Percentiles rank a stretch among this genome's conserved stretches.
Evolutionary conservation across 2,797 vertebrate genomes (phyloP).

Genomic region (Intellagama lesueurii): DNA sequence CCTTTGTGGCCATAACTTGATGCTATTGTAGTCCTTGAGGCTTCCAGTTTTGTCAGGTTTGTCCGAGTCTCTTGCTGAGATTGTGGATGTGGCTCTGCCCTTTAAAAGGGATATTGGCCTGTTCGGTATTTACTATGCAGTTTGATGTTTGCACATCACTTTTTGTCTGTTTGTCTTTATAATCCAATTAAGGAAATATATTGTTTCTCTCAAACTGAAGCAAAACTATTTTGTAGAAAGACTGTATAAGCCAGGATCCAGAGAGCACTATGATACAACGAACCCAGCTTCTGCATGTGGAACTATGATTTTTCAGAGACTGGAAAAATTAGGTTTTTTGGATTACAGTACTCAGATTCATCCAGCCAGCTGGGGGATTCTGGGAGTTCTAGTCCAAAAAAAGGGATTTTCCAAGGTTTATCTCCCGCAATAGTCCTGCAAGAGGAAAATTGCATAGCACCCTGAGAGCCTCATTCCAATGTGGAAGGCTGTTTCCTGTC

Average conservation of each 20-base stretch:
- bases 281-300: neutral
- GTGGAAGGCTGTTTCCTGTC: constrained; percentile 4
- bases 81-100: constrained; percentile 77
- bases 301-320: neutral
- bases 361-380: too few relatives aligned
- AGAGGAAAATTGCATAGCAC: neutral
- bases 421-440: neutral
- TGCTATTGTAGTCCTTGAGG: constrained; percentile 60
- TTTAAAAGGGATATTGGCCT: constrained; percentile 74
- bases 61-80: constrained; percentile 74
- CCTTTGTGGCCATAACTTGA: constrained; percentile 68
- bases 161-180: constrained; percentile 60
- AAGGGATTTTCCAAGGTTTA: neutral
- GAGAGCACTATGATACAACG: neutral
- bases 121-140: constrained; percentile 93
- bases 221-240: constrained; percentile 46
- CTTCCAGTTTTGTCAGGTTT: constrained; percentile 77
- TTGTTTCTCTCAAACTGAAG: constrained; percentile 53
- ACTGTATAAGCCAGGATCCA: neutral
- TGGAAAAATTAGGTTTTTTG: too few relatives aligned
- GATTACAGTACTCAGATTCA: too few relatives aligned
- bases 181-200: constrained; percentile 60
- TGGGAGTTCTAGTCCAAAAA: too few relatives aligned
- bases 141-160: constrained; percentile 84
- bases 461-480: neutral